Percentiles rank a stretch among this genome's conserved stretches.
Evolutionary conservation across 2,113 vertebrate species (phyloP).

Genomic region (Limanda limanda): DNA sequence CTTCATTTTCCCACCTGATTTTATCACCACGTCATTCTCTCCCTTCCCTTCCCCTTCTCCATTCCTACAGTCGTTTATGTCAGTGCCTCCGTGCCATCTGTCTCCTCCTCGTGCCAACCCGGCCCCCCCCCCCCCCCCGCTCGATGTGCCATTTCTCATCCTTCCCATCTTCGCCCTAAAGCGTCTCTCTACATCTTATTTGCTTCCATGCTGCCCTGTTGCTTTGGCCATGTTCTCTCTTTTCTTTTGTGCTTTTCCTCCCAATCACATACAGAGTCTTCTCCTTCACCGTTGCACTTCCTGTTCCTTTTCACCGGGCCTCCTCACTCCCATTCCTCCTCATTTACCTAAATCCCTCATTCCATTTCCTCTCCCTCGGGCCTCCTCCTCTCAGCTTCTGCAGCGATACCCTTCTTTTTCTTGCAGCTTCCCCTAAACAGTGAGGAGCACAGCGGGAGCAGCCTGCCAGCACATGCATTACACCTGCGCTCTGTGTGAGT

Average conservation of each 20-base stretch:
- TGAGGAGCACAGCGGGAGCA: slow-evolving; percentile 17
- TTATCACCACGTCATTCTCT: background rate
- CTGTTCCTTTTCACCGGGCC: background rate
- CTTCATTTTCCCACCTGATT: background rate
- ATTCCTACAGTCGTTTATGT: slow-evolving; percentile 34
- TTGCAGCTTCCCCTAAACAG: slow-evolving; percentile 26
- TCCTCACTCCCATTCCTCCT: slow-evolving; percentile 1
- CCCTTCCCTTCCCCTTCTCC: slow-evolving; percentile 5
- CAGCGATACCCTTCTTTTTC: slow-evolving; percentile 20
- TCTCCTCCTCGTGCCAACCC: slow-evolving; percentile 46
- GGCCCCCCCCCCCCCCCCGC: slow-evolving; percentile 24
- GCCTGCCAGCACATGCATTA: slow-evolving; percentile 50
- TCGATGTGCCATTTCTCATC: slow-evolving; percentile 29
- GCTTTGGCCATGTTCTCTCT: slow-evolving; percentile 38
- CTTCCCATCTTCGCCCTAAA: slow-evolving; percentile 15
- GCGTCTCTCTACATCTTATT: slow-evolving; percentile 27
- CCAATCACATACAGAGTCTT: background rate
- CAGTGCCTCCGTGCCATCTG: slow-evolving; percentile 45
- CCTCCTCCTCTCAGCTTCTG: slow-evolving; percentile 18
- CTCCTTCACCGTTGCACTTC: background rate
- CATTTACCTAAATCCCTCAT: background rate
- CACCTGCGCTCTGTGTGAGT: slow-evolving; percentile 25
- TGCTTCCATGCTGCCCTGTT: slow-evolving; percentile 12
- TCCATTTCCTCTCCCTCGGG: background rate
- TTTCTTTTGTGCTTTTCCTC: background rate